Conservation (phyloP, 1,140 invertebrate genomes). For the Panonychus citri region DNA sequence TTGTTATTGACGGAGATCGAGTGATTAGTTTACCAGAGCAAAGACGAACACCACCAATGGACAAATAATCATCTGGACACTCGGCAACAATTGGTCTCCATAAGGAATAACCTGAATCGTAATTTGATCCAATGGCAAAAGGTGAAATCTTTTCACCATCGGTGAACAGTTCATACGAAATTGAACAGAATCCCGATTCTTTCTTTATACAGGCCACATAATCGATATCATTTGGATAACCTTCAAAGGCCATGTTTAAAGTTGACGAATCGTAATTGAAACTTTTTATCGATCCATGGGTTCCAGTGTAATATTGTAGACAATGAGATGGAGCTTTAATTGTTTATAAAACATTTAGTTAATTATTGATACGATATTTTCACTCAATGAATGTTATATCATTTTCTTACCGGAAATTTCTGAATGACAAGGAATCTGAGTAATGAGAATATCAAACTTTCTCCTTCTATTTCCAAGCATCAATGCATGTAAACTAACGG, state of each 20-base stretch:
- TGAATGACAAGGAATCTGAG: slow-evolving; percentile 44
- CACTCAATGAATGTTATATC: too few relatives aligned
- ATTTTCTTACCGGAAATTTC: slow-evolving; percentile 20
- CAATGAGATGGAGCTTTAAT: slow-evolving; percentile 42
- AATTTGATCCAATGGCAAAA: slow-evolving; percentile 13
- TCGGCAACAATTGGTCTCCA: neutral
- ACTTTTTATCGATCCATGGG: slow-evolving; percentile 38
- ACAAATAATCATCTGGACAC: slow-evolving; percentile 15
- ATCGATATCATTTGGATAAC: slow-evolving; percentile 32
- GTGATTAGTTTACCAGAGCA: slow-evolving; percentile 8
- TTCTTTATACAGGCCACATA: slow-evolving; percentile 19
- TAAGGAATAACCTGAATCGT: slow-evolving; percentile 1
- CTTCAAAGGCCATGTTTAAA: slow-evolving; percentile 2
- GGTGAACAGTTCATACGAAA: slow-evolving; percentile 27
- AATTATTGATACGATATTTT: too few relatives aligned
- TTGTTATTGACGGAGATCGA: neutral
- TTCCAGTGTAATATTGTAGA: slow-evolving; percentile 44
- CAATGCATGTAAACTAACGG: slow-evolving; percentile 20
- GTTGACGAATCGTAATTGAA: slow-evolving; percentile 29
- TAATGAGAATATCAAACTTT: slow-evolving; percentile 47
- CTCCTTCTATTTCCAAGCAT: slow-evolving; percentile 39
- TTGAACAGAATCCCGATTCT: slow-evolving; percentile 19
- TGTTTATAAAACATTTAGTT: too few relatives aligned
- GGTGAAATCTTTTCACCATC: slow-evolving; percentile 8
- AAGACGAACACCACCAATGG: slow-evolving; percentile 14